These are phyloP conservation scores for Microcebus lehilahytsara DNA, from an alignment of 2,113 vertebrate species.

Conservation along the genomic window DNA sequence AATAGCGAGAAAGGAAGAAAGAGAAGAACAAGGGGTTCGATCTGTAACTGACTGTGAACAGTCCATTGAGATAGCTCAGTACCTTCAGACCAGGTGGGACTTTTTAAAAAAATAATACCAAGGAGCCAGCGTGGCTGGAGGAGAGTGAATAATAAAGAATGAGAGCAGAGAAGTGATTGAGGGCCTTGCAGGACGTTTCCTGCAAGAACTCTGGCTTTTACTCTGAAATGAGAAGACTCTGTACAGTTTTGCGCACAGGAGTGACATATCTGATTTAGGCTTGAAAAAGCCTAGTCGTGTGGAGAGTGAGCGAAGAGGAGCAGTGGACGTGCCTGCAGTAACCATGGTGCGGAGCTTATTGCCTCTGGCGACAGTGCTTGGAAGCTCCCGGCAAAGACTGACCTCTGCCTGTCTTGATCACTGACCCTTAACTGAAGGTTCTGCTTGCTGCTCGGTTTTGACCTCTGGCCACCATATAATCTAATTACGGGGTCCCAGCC, in stretches of 20 bases:
- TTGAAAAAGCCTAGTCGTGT: neutral
- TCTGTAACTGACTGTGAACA: too few species aligned
- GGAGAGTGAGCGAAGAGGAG: neutral
- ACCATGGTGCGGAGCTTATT: neutral
- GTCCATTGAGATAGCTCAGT: too few species aligned
- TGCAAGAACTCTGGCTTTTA: neutral
- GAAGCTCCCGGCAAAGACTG: neutral
- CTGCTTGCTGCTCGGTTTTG: neutral
- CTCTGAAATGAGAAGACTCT: neutral
- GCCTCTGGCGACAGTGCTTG: neutral
- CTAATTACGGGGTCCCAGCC: constrained; percentile 10
- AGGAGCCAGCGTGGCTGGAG: neutral
- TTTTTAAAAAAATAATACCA: neutral
- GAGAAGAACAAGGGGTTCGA: neutral
- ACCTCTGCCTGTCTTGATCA: neutral
- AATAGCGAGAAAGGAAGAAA: too few species aligned
- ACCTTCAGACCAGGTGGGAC: neutral
- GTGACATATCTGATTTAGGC: neutral
- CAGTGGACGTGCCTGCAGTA: neutral
- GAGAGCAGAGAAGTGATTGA: neutral
- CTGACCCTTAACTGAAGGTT: constrained; percentile 29
- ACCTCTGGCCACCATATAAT: constrained; percentile 10
- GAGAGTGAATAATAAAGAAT: neutral
- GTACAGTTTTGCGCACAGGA: neutral
- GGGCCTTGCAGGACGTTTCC: neutral